These are phyloP conservation scores for Aplocera efformata DNA, from an alignment of 2,888 invertebrate species.

Conservation along the genomic window DNA sequence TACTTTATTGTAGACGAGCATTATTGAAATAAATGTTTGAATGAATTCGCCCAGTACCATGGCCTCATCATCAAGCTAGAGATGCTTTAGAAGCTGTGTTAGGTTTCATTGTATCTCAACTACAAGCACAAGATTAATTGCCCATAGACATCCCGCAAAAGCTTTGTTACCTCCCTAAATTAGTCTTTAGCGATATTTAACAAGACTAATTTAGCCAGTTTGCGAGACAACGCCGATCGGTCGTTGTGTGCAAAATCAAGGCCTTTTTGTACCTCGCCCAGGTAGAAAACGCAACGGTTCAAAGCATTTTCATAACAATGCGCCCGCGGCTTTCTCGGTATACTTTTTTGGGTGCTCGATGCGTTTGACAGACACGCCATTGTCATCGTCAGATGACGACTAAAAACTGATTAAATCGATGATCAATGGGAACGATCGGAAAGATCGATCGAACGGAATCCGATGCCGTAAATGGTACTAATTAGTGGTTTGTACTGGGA, in stretches of 20 bases:
- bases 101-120: no score
- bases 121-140: constrained; percentile 44
- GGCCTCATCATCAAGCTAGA: no score
- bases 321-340: constrained; percentile 70
- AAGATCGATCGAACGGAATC: constrained; percentile 58
- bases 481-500: constrained; percentile 48
- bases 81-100: no score
- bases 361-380: constrained; percentile 75
- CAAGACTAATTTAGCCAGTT: constrained; percentile 68
- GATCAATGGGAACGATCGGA: constrained; percentile 66
- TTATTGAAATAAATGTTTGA: no score
- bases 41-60: no score
- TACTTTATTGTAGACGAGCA: no score
- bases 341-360: constrained; percentile 66
- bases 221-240: constrained; percentile 47
- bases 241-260: constrained; percentile 66
- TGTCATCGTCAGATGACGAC: constrained; percentile 74
- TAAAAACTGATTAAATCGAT: constrained; percentile 70
- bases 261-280: constrained; percentile 67
- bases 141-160: constrained; percentile 49
- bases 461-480: constrained; percentile 52
- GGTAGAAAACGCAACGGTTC: constrained; percentile 74
- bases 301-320: constrained; percentile 78
- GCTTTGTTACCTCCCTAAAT: constrained; percentile 65
- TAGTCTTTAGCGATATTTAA: constrained; percentile 67